phyloP scores from a whole-genome alignment of 2,113 vertebrate species.

The Leuciscus idus region DNA sequence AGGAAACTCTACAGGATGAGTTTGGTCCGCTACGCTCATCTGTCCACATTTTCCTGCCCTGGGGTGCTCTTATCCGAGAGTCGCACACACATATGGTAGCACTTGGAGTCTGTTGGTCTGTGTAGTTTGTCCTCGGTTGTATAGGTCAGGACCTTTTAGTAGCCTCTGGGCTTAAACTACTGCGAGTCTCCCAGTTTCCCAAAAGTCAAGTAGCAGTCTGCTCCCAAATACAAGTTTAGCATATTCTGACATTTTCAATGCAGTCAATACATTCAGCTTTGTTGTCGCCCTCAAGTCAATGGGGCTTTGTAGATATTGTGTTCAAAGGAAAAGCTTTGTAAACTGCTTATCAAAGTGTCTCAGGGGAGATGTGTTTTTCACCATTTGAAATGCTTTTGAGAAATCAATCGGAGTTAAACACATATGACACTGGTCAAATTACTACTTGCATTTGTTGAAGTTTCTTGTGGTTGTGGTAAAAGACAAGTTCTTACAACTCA shows the following conservation, averaged over 20 bases:
- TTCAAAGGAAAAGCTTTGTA: neutral
- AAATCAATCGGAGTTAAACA: conserved; percentile 1
- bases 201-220: conserved; percentile 37
- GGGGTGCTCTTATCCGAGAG: conserved; percentile 33
- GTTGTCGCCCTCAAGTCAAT: neutral
- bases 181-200: conserved; percentile 43
- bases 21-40: neutral
- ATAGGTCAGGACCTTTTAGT: conserved; percentile 53
- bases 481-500: conserved; percentile 8
- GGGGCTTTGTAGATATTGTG: neutral
- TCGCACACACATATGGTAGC: conserved; percentile 21
- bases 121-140: conserved; percentile 37
- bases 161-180: conserved; percentile 44
- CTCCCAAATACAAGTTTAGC: conserved; percentile 18
- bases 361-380: neutral
- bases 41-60: conserved; percentile 42
- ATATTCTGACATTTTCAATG: conserved; percentile 22
- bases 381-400: conserved; percentile 14
- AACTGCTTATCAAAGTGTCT: neutral
- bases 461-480: conserved; percentile 35
- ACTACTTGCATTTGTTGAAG: conserved; percentile 3
- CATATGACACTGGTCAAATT: neutral
- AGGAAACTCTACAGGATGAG: conserved; percentile 56
- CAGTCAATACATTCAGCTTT: conserved; percentile 21
- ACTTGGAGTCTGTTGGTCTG: conserved; percentile 41